Conservation (phyloP, 2,113 vertebrate genomes). For the Leiothrix lutea region DNA sequence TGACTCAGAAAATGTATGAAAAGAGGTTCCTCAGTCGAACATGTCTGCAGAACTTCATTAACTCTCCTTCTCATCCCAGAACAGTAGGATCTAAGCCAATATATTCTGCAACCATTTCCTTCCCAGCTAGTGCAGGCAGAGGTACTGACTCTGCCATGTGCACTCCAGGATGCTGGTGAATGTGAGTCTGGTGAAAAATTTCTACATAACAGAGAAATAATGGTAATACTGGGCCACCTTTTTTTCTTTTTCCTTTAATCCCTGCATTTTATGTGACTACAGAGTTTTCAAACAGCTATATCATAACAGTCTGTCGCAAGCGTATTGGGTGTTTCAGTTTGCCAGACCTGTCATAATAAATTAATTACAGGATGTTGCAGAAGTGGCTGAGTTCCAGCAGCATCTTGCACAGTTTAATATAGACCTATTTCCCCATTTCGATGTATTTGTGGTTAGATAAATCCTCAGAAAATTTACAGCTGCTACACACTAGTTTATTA, state of each 20-base stretch:
- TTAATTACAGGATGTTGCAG: slow-evolving; percentile 99
- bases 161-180: background rate
- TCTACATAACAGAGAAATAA: background rate
- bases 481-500: slow-evolving; percentile 89
- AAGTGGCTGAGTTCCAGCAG: slow-evolving; percentile 86
- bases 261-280: slow-evolving; percentile 51
- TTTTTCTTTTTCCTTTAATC: background rate
- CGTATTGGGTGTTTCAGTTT: slow-evolving; percentile 98
- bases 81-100: slow-evolving; percentile 11
- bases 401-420: slow-evolving; percentile 92
- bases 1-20: slow-evolving; percentile 13
- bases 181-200: background rate
- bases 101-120: background rate
- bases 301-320: slow-evolving; percentile 88
- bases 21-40: background rate
- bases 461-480: slow-evolving; percentile 89
- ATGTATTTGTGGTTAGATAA: slow-evolving; percentile 94
- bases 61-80: background rate
- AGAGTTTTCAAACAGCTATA: slow-evolving; percentile 68
- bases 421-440: slow-evolving; percentile 95
- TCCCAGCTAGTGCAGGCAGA: background rate
- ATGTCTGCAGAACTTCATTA: background rate
- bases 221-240: background rate
- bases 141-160: background rate
- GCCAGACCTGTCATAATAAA: slow-evolving; percentile 97